Evolutionary conservation across 1,140 invertebrate species (phyloP), one percentile per base, ranked within the genome.

Genomic region (Penaeus indicus): DNA sequence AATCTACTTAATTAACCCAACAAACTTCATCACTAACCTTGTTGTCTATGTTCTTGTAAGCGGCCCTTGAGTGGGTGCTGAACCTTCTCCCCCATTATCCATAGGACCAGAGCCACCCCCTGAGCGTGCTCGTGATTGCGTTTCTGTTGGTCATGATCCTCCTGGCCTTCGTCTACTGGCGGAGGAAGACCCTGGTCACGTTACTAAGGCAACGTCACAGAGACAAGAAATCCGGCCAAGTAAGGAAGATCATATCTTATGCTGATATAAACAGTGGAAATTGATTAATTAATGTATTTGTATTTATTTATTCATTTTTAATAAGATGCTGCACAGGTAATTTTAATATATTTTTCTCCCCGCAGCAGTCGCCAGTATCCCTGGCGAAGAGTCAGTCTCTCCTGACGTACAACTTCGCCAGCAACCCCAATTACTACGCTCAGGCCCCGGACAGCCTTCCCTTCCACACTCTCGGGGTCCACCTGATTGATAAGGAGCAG

Each of bases 341-440:
- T 3, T 25, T 25, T 77, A 77, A 38, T 77, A 77, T 3, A 38
- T 38, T 21, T 78, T 22, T 60, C n/a, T 47, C 19, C 21, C 32
- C 19, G 19, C 87, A 78, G 62, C 69, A 84, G 38, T 84, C 87
- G 2, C 69, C 47, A 0, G 87, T 72, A 5, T 54, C 81, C 22
- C 69, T 84, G 47, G 79, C 80, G 1, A 84, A 88, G 61, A 84
- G 67, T 22, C 47, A 69, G 2, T 88, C 87, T 1, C 81, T 88
- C 8, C 61, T 88, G 19, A 78, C 87, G 10, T 84, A 88, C 81
- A 88, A 88, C 87, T 83, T 84, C 67, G 81, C 81, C 22, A 84
- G 81, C 19, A 90, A 90, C 60, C 89, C 89, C 1, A 90, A 90
- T 61, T 90, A 90, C 67, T 90, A 90, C 85, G 63, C 85, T 18